Evolutionary conservation across 2,113 vertebrate species (phyloP).

Genomic region (Ophthalmolycus amberensis): DNA sequence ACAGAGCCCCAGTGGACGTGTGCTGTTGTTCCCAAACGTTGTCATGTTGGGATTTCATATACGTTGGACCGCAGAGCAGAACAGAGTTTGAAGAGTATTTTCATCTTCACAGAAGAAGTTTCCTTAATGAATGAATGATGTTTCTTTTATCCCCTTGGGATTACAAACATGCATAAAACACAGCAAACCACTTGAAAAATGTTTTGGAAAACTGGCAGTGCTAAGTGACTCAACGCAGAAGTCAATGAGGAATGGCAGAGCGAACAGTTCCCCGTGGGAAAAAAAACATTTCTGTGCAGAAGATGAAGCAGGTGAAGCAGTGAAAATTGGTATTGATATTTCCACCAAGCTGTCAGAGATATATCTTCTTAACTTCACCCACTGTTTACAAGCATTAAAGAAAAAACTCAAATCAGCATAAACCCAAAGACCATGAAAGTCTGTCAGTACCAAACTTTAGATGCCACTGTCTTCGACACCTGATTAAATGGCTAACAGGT

Average conservation of each 20-base stretch:
- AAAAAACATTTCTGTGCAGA: not conserved
- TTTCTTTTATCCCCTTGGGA: not conserved
- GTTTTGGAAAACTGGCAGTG: not conserved
- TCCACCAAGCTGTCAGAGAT: not conserved
- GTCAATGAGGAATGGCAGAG: not conserved
- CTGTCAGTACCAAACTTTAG: not conserved
- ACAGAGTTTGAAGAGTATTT: not conserved
- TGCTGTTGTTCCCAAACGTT: not conserved
- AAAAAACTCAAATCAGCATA: not conserved
- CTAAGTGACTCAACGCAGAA: not conserved
- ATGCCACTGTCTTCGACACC: not conserved
- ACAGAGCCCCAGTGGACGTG: not conserved
- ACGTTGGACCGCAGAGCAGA: too few relatives aligned
- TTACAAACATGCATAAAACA: not conserved
- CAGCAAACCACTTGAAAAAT: not conserved
- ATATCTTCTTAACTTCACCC: not conserved
- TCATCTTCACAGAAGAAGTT: conserved; percentile 1
- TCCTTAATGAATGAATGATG: not conserved
- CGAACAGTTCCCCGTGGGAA: not conserved
- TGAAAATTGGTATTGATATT: too few relatives aligned
- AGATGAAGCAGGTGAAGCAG: not conserved
- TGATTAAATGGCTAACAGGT: too few relatives aligned
- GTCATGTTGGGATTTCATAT: not conserved
- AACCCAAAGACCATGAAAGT: not conserved
- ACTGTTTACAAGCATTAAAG: not conserved